These are phyloP conservation scores for Cerastis leucographa DNA, from an alignment of 2,888 invertebrate genomes.

Conservation along the genomic window DNA sequence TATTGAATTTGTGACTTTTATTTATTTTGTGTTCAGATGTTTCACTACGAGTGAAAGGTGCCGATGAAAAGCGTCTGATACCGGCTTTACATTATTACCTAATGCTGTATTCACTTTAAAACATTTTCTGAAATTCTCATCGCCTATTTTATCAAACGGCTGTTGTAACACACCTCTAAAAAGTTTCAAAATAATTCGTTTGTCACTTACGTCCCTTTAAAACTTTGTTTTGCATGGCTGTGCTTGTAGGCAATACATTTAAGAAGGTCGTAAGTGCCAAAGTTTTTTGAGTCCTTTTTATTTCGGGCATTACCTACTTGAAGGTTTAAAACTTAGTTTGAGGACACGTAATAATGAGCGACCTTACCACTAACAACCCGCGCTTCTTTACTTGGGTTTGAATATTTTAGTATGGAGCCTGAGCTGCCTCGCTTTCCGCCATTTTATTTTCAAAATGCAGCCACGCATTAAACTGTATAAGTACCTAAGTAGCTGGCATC, in stretches of 20 bases:
- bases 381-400: neutral
- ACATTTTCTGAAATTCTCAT: constrained; percentile 36
- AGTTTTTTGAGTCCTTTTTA: constrained; percentile 38
- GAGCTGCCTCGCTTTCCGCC: neutral
- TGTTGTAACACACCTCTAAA: constrained; percentile 36
- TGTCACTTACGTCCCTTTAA: constrained; percentile 31
- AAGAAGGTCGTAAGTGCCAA: constrained; percentile 27
- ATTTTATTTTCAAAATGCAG: neutral
- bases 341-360: constrained; percentile 31
- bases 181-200: constrained; percentile 29
- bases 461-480: neutral
- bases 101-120: constrained; percentile 27
- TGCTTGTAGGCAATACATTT: constrained; percentile 15
- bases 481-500: neutral
- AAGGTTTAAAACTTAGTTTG: constrained; percentile 35
- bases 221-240: constrained; percentile 20
- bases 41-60: neutral
- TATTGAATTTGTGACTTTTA: neutral
- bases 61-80: neutral
- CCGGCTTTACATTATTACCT: neutral
- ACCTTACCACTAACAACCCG: neutral
- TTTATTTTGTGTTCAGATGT: neutral
- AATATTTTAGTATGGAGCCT: neutral
- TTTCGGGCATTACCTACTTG: constrained; percentile 28
- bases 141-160: constrained; percentile 36